Evolutionary conservation across 2,113 vertebrate genomes (phyloP), one percentile per base, ranked within the genome.

Genomic region (Myotis lucifugus): DNA sequence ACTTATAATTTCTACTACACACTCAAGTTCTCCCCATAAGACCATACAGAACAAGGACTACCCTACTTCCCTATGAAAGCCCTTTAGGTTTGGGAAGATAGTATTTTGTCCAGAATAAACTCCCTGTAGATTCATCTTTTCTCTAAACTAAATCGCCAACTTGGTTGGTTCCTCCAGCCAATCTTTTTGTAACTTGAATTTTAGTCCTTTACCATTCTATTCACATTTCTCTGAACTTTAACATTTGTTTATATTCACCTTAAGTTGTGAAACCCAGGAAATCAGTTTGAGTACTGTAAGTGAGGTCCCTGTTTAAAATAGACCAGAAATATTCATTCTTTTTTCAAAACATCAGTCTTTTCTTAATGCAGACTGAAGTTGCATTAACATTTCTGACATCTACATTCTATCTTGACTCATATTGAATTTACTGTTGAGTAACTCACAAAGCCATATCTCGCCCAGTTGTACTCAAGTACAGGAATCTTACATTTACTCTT

Each of bases 401-500:
- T 25, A 90, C 34, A 25, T 86, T 90, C 72, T 67, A 4, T 77
- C 88, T 92, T 92, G 72, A 72, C 79, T 86, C 77, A 42, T 59
- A n/a, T 10, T 79, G 61, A 94, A 52, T 87, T 85, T 86, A 56
- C 25, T 89, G 2, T 48, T 91, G 85, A 86, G 42, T 91, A 52
- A 95, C 91, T 91, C 50, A 86, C 50, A 94, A 89, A 95, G 21
- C 54, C 48, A 3, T 85, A 34, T 85, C 46, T 72, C 9, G 17
- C 34, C 59, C 15, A 64, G 7, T 69, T 67, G 12, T 72, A 74
- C 87, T 82, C 56, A 83, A 70, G 34, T 76, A 66, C 27, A 91
- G 78, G 89, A 84, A 86, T 93, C 40, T 70, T 81, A 52, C 27
- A 61, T 78, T 94, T 94, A 89, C 93, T 90, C 72, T 84, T 82